Base-by-base conservation (phyloP, 2,888 invertebrate species). In the Mythimna pallens region DNA sequence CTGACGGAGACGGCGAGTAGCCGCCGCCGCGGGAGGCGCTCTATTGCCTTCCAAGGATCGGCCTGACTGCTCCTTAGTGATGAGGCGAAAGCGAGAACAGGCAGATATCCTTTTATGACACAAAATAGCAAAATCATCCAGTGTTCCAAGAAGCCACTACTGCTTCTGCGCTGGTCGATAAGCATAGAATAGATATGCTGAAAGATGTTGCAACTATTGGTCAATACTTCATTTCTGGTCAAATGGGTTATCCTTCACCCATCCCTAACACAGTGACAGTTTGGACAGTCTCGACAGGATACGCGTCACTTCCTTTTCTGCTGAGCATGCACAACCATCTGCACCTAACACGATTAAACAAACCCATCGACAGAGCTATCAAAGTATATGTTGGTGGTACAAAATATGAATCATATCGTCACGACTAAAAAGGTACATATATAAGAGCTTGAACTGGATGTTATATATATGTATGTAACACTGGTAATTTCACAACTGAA, bases 11-110 rank as follows among this genome's bases (percentile, higher is more conserved):
- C 70, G 75, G 81, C 81, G 81, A 76, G 85, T 80, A 83, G 87
- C 84, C 86, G 87, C 90, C 93, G 88, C 95, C 89, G 88, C 95
- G 86, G 95, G 95, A 93, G 95, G 92, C 87, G 86, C 88, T 90
- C 92, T 92, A 92, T 91, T 91, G 93, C 92, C 90, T 91, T 89
- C 88, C 90, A 83, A 80, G 83, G 70, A 74, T 67, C 52, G 54
- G 83, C 25, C 52, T 36, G 62, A 63, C 62, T 9, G 83, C 20
- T 50, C 34, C 22, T 25, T 17, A 40, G 61, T 61, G 14, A 58
- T 54, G 7, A 10, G 55, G 73, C 65, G 65, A 25, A 10, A 65
- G 65, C 74, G 80, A 57, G 9, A 61, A 68, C 7, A 57, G 17
- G 7, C 14, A 30, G 10, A 47, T 25, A 0, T 6, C 22, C 7